These are phyloP conservation scores for Cichladusa arquata DNA, from an alignment of 2,113 vertebrate genomes.

Conservation along the genomic window DNA sequence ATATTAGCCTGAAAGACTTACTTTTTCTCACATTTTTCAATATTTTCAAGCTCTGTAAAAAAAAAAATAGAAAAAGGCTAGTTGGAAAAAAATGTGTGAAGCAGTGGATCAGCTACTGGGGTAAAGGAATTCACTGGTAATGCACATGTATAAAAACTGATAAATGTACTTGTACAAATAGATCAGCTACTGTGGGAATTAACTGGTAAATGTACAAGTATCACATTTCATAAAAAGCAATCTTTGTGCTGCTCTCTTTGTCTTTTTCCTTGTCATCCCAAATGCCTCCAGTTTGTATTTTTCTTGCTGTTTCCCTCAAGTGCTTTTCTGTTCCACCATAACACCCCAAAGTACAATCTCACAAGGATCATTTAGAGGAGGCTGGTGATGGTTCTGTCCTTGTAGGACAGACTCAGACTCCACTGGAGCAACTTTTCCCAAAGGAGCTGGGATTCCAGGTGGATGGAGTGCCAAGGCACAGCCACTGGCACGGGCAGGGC, in stretches of 20 bases:
- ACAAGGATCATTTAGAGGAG: neutral
- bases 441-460: neutral
- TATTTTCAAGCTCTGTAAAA: conserved; percentile 79
- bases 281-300: neutral
- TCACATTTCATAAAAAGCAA: neutral
- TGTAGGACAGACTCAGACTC: neutral
- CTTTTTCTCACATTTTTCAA: conserved; percentile 78
- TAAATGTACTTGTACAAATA: neutral
- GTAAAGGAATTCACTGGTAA: neutral
- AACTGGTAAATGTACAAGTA: neutral
- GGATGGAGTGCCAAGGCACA: accelerated
- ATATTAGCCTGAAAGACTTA: conserved; percentile 60
- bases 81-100: neutral
- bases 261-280: neutral
- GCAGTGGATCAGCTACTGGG: neutral
- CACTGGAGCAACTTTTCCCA: neutral
- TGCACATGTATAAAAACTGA: neutral
- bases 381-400: neutral
- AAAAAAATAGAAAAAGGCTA: neutral
- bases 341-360: neutral
- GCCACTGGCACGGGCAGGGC: accelerated
- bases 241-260: neutral
- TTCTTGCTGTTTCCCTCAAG: neutral
- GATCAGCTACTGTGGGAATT: neutral
- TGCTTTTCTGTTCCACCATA: neutral